Evolutionary conservation across 2,797 vertebrate genomes (phyloP), one percentile per base, ranked within the genome.

Genomic region (Florisuga fusca): DNA sequence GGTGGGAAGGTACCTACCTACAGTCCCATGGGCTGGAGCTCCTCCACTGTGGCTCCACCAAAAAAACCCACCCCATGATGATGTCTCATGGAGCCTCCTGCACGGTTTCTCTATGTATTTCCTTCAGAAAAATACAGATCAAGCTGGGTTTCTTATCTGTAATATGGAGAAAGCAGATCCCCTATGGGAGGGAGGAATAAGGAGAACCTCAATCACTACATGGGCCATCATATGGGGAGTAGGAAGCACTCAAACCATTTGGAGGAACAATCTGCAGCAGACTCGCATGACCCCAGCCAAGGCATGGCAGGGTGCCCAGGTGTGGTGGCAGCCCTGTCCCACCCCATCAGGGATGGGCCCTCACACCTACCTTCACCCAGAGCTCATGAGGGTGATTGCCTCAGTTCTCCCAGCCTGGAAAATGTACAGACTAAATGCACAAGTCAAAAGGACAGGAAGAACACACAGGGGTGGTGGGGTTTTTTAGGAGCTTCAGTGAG

Each of bases 151-250:
- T 92, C 55, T 90, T 17, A 43, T 48, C 22, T 13, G 1, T 55
- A 23, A 10, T 12, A 1, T 8, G 21, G 22, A 9, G 12, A 87
- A 87, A 90, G 31, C 45, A n/a, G 26, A 41, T 57, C 4, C 13
- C 31, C 11, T 0, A 1, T 2, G 7, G 36, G n/a, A 90, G 2
- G 15, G 10, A 21, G 45, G 45, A 71, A 67, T 41, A 59, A 51
- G 51, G 33, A 64, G 53, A 77, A 19, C 3, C 15, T 18, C 20
- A 62, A 0, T 61, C 18, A 27, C 74, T 78, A 72, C 62, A 20
- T 0, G 0, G 34, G 16, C 72, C 84, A 51, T 69, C 0, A 0
- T 31, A 26, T 2, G 10, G 34, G 54, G 54, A 58, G 5, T 51
- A 51, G 46, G 75, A 84, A 84, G 26, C 48, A 21, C 34, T 74